Percentiles rank a stretch among this genome's conserved stretches.
These are phyloP conservation scores for Nothocercus nigrocapillus DNA, from an alignment of 2,113 vertebrate genomes.

Conservation along the genomic window DNA sequence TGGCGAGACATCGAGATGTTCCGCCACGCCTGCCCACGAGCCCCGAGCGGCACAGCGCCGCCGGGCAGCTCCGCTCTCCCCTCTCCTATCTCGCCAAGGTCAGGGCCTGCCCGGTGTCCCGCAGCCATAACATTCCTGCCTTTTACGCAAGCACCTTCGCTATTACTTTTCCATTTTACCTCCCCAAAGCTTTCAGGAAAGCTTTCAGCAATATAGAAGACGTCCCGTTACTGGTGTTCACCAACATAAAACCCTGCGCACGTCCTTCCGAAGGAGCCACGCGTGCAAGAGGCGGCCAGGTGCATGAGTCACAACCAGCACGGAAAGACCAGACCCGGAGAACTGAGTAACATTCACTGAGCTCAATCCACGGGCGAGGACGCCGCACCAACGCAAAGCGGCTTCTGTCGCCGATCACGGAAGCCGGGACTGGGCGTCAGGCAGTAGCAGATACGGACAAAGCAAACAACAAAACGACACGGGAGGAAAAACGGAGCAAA, in stretches of 20 bases:
- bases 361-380: not conserved
- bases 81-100: slow-evolving; percentile 15
- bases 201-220: not conserved
- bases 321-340: not conserved
- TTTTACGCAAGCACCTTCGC: not conserved
- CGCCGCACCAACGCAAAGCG: not conserved
- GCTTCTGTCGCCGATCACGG: not conserved
- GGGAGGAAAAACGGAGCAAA: not conserved
- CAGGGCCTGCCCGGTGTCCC: not conserved
- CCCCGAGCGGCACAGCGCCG: not conserved
- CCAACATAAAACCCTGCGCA: not conserved
- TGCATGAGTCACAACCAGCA: not conserved
- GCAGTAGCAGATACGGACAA: not conserved
- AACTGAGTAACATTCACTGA: not conserved
- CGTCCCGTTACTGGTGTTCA: not conserved
- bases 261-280: not conserved
- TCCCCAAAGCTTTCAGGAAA: not conserved
- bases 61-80: not conserved
- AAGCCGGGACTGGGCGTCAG: accelerated
- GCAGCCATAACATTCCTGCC: not conserved
- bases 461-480: not conserved
- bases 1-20: not conserved
- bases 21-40: not conserved
- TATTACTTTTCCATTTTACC: not conserved
- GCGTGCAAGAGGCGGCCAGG: not conserved